Percentiles rank a stretch among this genome's conserved stretches.
phyloP scores from a whole-genome alignment of 2,113 vertebrate genomes.

The Brienomyrus longianalis region DNA sequence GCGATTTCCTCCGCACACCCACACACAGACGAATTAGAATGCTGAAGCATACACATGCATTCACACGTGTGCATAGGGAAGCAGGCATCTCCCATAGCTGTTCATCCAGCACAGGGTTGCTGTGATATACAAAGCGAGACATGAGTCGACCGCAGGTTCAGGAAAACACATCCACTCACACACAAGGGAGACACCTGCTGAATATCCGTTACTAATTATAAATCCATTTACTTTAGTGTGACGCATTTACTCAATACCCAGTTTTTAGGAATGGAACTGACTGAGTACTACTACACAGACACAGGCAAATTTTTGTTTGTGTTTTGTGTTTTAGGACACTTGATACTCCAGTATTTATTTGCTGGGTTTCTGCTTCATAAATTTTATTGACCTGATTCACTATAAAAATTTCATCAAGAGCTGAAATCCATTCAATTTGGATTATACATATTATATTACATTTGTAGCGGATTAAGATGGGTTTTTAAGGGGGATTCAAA shows the following conservation, averaged over 20 bases:
- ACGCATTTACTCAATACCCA: background rate
- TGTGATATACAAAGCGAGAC: background rate
- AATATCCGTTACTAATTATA: background rate
- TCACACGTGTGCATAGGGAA: background rate
- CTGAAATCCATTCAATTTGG: background rate
- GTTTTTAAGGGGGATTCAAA: background rate
- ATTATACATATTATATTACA: background rate
- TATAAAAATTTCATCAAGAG: background rate
- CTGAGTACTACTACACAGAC: background rate
- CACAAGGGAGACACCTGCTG: background rate
- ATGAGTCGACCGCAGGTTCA: background rate
- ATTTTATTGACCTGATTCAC: background rate
- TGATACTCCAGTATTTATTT: background rate
- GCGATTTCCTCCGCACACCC: background rate
- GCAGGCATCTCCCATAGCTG: background rate
- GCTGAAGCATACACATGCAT: background rate
- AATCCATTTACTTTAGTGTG: background rate
- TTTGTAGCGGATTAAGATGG: background rate
- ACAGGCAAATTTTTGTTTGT: background rate
- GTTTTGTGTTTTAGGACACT: background rate
- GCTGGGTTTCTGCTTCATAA: background rate
- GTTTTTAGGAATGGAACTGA: background rate
- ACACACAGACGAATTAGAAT: background rate
- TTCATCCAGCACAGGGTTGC: background rate
- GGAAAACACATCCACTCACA: background rate